Evolutionary conservation across 2,797 vertebrate genomes (phyloP), one percentile per base, ranked within the genome.

Genomic region (Manis crassicaudata): DNA sequence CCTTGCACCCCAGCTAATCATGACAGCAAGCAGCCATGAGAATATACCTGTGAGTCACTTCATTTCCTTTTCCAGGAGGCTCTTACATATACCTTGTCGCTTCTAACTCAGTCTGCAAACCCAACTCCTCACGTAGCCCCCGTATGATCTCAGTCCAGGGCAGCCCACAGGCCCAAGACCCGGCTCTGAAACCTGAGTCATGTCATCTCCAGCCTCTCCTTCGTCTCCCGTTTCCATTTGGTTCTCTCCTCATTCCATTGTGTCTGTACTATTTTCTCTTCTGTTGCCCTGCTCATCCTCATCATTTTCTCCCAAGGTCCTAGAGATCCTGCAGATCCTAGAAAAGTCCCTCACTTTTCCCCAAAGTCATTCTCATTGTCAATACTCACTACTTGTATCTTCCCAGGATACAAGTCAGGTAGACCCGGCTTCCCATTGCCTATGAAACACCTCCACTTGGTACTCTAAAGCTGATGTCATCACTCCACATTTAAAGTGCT

Each of bases 91-190:
- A 12, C 65, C 18, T 65, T 63, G 50, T 92, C n/a, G 29, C 25
- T 81, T 89, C 72, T 43, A 79, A 35, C 46, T 52, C 62, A 80
- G 20, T 88, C 32, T 43, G 27, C 56, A 87, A 89, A 62, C 50
- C 4, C 37, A 81, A 54, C 60, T 87, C 46, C 50, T 43, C 16
- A 46, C 79, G 79, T 40, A 35, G 27, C n/a, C 16, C 29, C 13
- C 1, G 1, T 2, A 52, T 20, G 29, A 54, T 63, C 60, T 81
- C 73, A 7, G 65, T 17, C 4, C 75, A 43, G 8, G 7, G n/a
- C 2, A 23, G 14, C 16, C 29, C 1, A 0, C 16, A 11, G 43
- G 50, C 23, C 67, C 58, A 81, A 0, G 2, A 11, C 32, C 63
- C 50, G 6, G 6, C 10, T 80, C 40, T 65, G 72, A 60, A 63